Evolutionary conservation across 2,113 vertebrate genomes (phyloP).

Genomic region (Paradoxurus hermaphroditus): DNA sequence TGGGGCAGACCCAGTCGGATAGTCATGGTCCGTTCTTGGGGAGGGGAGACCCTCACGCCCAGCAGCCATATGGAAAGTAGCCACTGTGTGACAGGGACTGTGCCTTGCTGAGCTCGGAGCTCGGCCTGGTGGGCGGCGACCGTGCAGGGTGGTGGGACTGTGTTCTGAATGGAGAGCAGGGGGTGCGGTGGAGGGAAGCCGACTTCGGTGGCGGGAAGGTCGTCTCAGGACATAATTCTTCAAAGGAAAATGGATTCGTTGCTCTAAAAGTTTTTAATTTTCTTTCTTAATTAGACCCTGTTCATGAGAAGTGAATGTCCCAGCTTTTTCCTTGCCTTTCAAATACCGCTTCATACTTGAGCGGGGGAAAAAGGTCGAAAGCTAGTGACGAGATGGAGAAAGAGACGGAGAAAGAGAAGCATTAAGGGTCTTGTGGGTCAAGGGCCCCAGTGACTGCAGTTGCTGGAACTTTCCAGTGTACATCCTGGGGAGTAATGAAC

Average conservation of each 20-base stretch:
- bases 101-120: not conserved
- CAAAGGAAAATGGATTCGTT: conserved; percentile 13
- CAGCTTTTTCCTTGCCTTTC: not conserved
- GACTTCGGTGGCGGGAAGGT: not conserved
- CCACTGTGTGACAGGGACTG: not conserved
- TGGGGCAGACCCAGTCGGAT: not conserved
- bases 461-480: not conserved
- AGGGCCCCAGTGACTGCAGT: not conserved
- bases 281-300: not conserved
- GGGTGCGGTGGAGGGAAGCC: not conserved
- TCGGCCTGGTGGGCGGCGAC: not conserved
- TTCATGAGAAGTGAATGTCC: not conserved
- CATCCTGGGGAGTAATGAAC: not conserved
- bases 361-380: not conserved
- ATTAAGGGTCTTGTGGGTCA: not conserved
- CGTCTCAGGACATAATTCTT: not conserved
- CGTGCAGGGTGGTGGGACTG: fast-evolving
- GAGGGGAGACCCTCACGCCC: not conserved
- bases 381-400: not conserved
- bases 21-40: not conserved
- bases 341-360: not conserved
- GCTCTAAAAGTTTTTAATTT: not conserved
- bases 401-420: not conserved
- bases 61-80: not conserved
- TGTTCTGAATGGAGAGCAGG: fast-evolving